Evolutionary conservation across 30 jellyfish, hydroid and myxozoan species (phyloP), one percentile per base, ranked within the genome.

Genomic region (Hydractinia echinata): DNA sequence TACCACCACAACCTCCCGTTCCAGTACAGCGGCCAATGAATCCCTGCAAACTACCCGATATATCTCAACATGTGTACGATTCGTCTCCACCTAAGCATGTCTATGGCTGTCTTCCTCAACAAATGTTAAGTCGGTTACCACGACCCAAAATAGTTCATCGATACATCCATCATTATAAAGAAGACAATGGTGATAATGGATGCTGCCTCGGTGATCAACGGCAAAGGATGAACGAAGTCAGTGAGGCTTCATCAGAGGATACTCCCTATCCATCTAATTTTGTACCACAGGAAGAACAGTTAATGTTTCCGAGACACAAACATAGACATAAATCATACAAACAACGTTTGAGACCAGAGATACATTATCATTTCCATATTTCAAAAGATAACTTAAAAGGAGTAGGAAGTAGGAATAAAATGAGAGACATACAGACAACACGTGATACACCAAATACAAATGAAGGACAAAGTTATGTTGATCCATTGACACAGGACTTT

Each of bases 321-420:
- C 39, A n/a, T 7, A 64, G 74, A 64, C 74, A 64, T 13, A 64
- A 51, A 2, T 51, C 19, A n/a, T n/a, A n/a, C 8, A 2, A n/a
- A 6, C 19, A 13, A 48, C 58, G 54, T 5, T 10, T 74, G 66
- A 5, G 66, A 49, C 83, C 83, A 49, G 68, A 74, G 21, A 18
- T n/a, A 49, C 62, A 51, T 74, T 74, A 74, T 49, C 83, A 48
- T 72, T 72, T 74, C 13, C 68, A 74, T 49, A 50, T 74, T 74
- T 74, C 83, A 6, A 74, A 74, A 74, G 68, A 74, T 55, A 13
- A 14, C 21, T 54, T 55, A 49, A 19, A 58, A 50, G 61, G 51
- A 1, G 14, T 51, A 74, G 68, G 51, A 30, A 5, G 69, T 30
- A 66, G 8, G 44, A 74, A n/a, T 49, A 74, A 74, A 64, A 44